These are phyloP conservation scores for Trichechus manatus DNA, from an alignment of 2,113 vertebrate species.

Conservation along the genomic window DNA sequence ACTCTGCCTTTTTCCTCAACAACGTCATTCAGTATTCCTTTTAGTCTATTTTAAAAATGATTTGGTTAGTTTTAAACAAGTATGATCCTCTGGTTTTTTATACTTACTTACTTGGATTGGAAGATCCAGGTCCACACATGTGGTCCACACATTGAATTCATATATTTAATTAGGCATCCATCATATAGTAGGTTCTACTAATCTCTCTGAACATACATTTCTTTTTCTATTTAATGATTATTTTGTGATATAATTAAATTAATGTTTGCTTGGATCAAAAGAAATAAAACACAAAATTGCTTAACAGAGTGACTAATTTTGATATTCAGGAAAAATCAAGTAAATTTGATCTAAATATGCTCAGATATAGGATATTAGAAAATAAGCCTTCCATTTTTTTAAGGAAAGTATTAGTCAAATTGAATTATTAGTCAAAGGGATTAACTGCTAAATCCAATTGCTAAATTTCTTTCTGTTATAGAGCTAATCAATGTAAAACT, in stretches of 20 bases:
- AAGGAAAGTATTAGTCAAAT: neutral
- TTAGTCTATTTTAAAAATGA: neutral
- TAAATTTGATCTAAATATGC: neutral
- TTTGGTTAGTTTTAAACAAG: neutral
- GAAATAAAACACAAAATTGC: neutral
- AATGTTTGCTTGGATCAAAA: neutral
- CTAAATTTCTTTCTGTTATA: neutral
- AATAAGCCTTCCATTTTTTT: neutral
- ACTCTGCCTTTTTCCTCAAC: neutral
- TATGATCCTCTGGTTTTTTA: neutral
- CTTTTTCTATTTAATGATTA: neutral
- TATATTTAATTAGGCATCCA: neutral
- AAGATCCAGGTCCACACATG: neutral
- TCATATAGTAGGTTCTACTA: neutral
- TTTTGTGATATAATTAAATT: neutral
- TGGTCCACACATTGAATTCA: neutral
- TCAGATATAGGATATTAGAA: neutral
- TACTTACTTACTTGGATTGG: neutral
- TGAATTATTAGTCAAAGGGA: neutral
- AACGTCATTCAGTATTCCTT: neutral
- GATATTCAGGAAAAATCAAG: neutral
- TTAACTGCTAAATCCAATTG: neutral
- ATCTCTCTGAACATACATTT: neutral
- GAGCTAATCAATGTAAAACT: slow-evolving; percentile 32
- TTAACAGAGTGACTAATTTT: neutral